Evolutionary conservation across 2,113 vertebrate species (phyloP).

Genomic region (Oostethus manadensis): DNA sequence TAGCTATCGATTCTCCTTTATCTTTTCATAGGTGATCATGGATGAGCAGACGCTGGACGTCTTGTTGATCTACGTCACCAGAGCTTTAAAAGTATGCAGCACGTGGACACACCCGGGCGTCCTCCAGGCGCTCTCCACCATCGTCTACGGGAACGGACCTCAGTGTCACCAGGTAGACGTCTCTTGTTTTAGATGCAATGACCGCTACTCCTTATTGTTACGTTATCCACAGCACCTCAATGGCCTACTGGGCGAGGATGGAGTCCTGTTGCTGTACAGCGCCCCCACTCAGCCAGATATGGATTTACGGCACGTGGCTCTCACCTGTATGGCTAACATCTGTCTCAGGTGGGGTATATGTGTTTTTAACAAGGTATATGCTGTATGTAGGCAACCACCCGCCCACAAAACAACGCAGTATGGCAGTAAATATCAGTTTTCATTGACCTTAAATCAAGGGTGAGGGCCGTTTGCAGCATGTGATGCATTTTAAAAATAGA

Average conservation of each 20-base stretch:
- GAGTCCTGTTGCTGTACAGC: slow-evolving; percentile 78
- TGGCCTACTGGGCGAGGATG: slow-evolving; percentile 76
- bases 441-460: too few relatives aligned
- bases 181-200: not conserved
- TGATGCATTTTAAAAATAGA: too few relatives aligned
- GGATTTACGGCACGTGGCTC: slow-evolving; percentile 79
- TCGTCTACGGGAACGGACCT: slow-evolving; percentile 86
- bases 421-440: too few relatives aligned
- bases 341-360: slow-evolving; percentile 79
- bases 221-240: slow-evolving; percentile 74
- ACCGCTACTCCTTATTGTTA: not conserved
- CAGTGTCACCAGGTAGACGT: slow-evolving; percentile 84
- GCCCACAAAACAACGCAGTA: too few relatives aligned
- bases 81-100: slow-evolving; percentile 80
- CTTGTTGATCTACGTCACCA: slow-evolving; percentile 78
- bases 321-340: slow-evolving; percentile 87
- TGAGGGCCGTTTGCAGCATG: too few relatives aligned
- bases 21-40: slow-evolving; percentile 78
- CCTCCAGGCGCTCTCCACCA: slow-evolving; percentile 83
- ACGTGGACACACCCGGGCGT: slow-evolving; percentile 89
- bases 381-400: too few relatives aligned
- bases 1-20: not conserved
- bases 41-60: slow-evolving; percentile 82
- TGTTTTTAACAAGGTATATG: too few relatives aligned
- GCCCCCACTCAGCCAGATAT: slow-evolving; percentile 72